Evolutionary conservation across 2,888 invertebrate genomes (phyloP), one percentile per base, ranked within the genome.

Genomic region (Blomia tropicalis): DNA sequence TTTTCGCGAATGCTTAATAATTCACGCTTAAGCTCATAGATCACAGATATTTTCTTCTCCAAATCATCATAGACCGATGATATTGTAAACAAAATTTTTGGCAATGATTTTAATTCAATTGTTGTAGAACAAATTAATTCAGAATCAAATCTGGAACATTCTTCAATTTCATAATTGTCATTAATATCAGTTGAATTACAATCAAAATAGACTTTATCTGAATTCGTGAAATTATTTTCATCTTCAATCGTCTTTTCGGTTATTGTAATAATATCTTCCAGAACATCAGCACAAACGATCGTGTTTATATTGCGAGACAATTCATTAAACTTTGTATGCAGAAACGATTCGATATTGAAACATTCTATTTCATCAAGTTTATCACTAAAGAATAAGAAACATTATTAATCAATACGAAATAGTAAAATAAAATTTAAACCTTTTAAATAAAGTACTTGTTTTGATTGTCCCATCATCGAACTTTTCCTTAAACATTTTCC

Each of bases 151-250:
- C n/a, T n/a, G n/a, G n/a, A n/a, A n/a, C n/a, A n/a, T n/a, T n/a
- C n/a, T n/a, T 47, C 29, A 14, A 19, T 2, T 23, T 30, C 27
- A 23, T 22, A 54, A 5, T 54, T 7, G 5, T 22, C 11, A 54
- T 7, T 22, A 5, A 54, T 54, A 22, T 54, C 54, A n/a, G n/a
- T n/a, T n/a, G n/a, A n/a, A n/a, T n/a, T n/a, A n/a, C n/a, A n/a
- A n/a, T n/a, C n/a, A n/a, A n/a, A n/a, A n/a, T n/a, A n/a, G n/a
- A n/a, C n/a, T n/a, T n/a, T n/a, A n/a, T n/a, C n/a, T n/a, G n/a
- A n/a, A n/a, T n/a, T n/a, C n/a, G n/a, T n/a, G n/a, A n/a, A n/a
- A 27, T 47, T 47, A 47, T 47, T 47, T 47, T 47, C 51, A 47
- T 11, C n/a, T 47, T 47, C 51, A 47, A 47, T 47, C 7, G 7